These are phyloP conservation scores for Meteorus sp. DNA, from an alignment of 1,140 invertebrate genomes.

Conservation along the genomic window DNA sequence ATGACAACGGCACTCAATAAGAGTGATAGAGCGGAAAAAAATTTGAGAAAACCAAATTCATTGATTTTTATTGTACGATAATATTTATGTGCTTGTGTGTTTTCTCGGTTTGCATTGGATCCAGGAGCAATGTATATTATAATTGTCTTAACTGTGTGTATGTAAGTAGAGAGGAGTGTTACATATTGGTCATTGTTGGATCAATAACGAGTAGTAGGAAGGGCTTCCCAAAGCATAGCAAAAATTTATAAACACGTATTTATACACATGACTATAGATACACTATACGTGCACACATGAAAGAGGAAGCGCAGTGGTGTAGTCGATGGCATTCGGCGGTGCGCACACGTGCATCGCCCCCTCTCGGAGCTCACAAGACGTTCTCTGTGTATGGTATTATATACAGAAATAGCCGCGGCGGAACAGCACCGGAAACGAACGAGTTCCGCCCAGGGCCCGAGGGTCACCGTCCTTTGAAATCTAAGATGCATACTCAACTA, in stretches of 20 bases:
- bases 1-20: slow-evolving; percentile 22
- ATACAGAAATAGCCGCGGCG: slow-evolving; percentile 52
- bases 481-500: slow-evolving; percentile 12
- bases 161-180: no score
- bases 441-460: slow-evolving; percentile 54
- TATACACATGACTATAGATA: no score
- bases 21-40: neutral
- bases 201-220: no score
- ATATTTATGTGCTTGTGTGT: no score
- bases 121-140: no score
- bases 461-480: slow-evolving; percentile 52
- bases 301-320: neutral
- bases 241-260: no score
- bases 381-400: slow-evolving; percentile 20
- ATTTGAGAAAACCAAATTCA: neutral
- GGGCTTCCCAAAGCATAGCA: no score
- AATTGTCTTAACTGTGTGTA: no score
- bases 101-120: no score
- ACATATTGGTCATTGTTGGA: no score
- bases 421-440: slow-evolving; percentile 55
- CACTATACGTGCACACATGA: neutral
- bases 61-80: no score
- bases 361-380: neutral
- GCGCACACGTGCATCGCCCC: slow-evolving; percentile 15
- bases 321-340: slow-evolving; percentile 5